Base-by-base conservation (phyloP, 53 echinoderm and acorn worm species). In the Mesocentrotus franciscanus region DNA sequence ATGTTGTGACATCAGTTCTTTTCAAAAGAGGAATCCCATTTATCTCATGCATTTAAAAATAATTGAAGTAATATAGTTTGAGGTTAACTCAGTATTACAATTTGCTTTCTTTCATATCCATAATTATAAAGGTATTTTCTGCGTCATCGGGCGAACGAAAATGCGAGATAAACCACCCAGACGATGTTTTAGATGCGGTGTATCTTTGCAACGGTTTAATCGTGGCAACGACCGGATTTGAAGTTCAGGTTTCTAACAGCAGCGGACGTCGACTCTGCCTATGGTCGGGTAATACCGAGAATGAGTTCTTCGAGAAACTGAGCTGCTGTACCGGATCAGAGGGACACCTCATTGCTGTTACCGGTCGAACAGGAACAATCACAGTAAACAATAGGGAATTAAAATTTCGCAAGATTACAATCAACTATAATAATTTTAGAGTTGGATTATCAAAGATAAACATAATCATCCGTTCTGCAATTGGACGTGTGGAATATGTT, bases 181-280 rank as follows among this genome's bases (percentile, higher is more conserved):
- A 92, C 75, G 92, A 92, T 56, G n/a, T 92, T 27, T 42, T 56
- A 24, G 92, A 56, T 71, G 92, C 76, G 29, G 15, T 60, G 15
- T 61, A 60, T 33, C 22, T 83, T 20, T 83, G 94, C 83, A 94
- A 94, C 36, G 94, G 94, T 60, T 17, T 94, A 61, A 94, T 94
- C 62, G 94, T 81, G 18, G 60, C 94, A 29, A 32, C 57, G 34
- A 94, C 94, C 8, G 76, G 60, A 2, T 79, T 78, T 81, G 59
- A 94, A 15, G 30, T 94, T 22, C 79, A 61, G 60, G 61, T 94
- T 22, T 94, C 57, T 16, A 94, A 94, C 36, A 61, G 83, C 60
- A 94, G 83, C 22, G 94, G 94, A 60, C 94, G 94, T 83, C 83
- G 79, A 17, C 60, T 94, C 16, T 78, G 59, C n/a, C 35, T 17